Percentiles rank a stretch among this genome's conserved stretches.
phyloP scores from a whole-genome alignment of 2,888 invertebrate genomes.

The Xanthorhoe designata region DNA sequence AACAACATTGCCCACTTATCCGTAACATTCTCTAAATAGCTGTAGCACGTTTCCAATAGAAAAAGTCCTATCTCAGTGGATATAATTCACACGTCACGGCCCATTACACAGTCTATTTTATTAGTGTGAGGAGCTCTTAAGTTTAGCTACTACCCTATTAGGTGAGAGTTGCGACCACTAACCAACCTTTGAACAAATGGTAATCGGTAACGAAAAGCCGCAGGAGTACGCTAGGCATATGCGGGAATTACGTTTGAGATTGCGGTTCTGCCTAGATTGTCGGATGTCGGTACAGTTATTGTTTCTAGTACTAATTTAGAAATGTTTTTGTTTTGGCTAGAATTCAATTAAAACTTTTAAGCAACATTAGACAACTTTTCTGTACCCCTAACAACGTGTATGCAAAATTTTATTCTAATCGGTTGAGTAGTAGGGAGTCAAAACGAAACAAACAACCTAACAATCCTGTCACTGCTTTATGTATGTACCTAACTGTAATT shows the following conservation, averaged over 20 bases:
- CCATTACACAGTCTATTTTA: conserved; percentile 42
- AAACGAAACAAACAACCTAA: too few relatives aligned
- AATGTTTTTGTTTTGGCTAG: neutral
- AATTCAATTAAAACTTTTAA: too few relatives aligned
- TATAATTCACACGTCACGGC: conserved; percentile 38
- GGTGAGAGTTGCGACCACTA: conserved; percentile 26
- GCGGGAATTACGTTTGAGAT: neutral
- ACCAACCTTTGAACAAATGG: conserved; percentile 17
- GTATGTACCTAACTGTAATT: too few relatives aligned
- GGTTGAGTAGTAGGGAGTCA: too few relatives aligned
- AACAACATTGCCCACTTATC: conserved; percentile 21
- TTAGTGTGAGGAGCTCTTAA: conserved; percentile 36
- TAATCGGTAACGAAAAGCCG: conserved; percentile 17
- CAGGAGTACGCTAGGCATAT: neutral
- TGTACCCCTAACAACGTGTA: too few relatives aligned
- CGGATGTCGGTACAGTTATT: neutral
- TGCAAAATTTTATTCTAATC: too few relatives aligned
- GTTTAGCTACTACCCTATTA: conserved; percentile 38
- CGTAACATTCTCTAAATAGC: conserved; percentile 15
- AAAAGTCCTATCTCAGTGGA: conserved; percentile 31
- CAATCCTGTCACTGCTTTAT: too few relatives aligned
- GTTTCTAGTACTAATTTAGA: neutral
- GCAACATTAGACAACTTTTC: too few relatives aligned
- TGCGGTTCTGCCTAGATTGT: neutral
- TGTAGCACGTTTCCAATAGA: conserved; percentile 27